phyloP scores from a whole-genome alignment of 2,888 invertebrate species.

The Cryptocephalus primarius region DNA sequence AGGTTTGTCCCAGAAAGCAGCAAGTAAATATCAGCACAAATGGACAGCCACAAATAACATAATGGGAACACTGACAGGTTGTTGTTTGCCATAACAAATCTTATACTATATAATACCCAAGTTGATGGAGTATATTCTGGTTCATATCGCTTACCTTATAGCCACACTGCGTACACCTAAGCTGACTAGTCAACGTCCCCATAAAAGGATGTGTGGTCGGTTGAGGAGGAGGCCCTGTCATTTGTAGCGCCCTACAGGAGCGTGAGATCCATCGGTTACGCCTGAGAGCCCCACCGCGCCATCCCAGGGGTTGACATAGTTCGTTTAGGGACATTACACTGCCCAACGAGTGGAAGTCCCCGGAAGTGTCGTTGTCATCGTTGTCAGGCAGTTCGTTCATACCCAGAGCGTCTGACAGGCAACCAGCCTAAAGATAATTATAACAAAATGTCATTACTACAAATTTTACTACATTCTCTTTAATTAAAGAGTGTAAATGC shows the following conservation, averaged over 20 bases:
- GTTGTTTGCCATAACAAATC: too few species aligned
- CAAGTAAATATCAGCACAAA: too few species aligned
- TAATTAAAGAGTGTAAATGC: too few species aligned
- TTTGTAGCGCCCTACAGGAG: conserved; percentile 44
- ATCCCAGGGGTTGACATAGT: conserved; percentile 30
- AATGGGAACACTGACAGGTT: too few species aligned
- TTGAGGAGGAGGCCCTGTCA: conserved; percentile 39
- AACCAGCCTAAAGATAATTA: conserved; percentile 44
- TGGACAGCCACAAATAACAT: too few species aligned
- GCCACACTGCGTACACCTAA: conserved; percentile 62
- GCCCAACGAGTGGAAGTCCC: conserved; percentile 24
- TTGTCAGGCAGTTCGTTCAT: conserved; percentile 37
- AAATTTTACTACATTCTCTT: too few species aligned
- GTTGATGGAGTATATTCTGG: too few species aligned
- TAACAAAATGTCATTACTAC: too few species aligned
- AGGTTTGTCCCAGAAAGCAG: background rate
- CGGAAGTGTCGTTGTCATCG: conserved; percentile 17
- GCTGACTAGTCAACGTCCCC: conserved; percentile 65
- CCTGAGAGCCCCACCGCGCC: conserved; percentile 29
- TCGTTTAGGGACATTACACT: conserved; percentile 37
- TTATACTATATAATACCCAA: too few species aligned
- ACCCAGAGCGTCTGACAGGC: conserved; percentile 64
- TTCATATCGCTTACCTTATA: conserved; percentile 45
- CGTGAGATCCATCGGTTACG: conserved; percentile 35
- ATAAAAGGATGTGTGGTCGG: conserved; percentile 55